Evolutionary conservation across 2,888 invertebrate species (phyloP).

Genomic region (Cataglyphis rosenhaueri): DNA sequence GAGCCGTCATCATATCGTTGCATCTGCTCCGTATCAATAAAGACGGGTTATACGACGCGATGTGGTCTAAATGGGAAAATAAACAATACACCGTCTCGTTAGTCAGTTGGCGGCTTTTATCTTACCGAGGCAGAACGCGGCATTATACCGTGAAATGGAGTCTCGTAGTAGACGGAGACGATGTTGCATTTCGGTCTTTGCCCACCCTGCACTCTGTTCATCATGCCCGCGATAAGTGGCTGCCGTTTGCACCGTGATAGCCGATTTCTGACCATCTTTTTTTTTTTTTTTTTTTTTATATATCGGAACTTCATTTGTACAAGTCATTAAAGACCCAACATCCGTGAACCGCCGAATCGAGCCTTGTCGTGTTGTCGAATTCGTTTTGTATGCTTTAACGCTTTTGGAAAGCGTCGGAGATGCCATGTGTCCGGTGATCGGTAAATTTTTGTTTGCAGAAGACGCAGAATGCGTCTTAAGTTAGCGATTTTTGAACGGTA

Average conservation of each 20-base stretch:
- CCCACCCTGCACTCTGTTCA: conserved; percentile 65
- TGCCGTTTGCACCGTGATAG: conserved; percentile 71
- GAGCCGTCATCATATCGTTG: conserved; percentile 69
- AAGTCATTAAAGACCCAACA: conserved; percentile 73
- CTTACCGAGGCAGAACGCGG: conserved; percentile 75
- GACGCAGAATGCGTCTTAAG: background rate
- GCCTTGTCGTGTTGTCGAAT: conserved; percentile 31
- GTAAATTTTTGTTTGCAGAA: conserved; percentile 55
- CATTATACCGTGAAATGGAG: conserved; percentile 83
- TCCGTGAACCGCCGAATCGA: conserved; percentile 61
- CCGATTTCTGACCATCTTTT: conserved; percentile 63
- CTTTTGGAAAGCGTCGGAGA: conserved; percentile 36
- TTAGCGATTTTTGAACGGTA: too few relatives aligned
- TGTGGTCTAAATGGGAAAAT: conserved; percentile 79
- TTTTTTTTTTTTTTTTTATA: conserved; percentile 63
- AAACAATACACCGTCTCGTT: conserved; percentile 82
- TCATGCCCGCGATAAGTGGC: conserved; percentile 77
- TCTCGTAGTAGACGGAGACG: conserved; percentile 75
- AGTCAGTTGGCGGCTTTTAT: conserved; percentile 77
- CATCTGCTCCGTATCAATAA: conserved; percentile 71
- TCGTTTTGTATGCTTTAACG: conserved; percentile 57
- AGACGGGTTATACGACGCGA: conserved; percentile 62
- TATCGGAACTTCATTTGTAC: conserved; percentile 78
- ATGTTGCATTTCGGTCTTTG: conserved; percentile 76
- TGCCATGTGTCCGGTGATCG: conserved; percentile 30